phyloP scores from a whole-genome alignment of 2,797 vertebrate species.

The Hemitrygon akajei region DNA sequence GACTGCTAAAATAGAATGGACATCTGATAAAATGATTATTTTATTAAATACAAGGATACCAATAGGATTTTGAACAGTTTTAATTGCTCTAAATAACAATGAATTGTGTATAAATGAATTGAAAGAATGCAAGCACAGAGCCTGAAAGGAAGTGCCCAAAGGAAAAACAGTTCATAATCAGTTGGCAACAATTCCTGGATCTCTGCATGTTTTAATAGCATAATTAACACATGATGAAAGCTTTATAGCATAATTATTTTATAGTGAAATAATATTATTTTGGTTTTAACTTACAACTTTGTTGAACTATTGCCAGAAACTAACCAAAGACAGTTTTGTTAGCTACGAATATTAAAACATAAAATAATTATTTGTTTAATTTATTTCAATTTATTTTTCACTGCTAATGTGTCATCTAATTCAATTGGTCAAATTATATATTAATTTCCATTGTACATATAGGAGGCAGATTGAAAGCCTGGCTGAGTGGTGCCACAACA shows the following conservation, averaged over 20 bases:
- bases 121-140: background rate
- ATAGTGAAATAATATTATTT: background rate
- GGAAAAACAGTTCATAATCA: background rate
- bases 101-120: background rate
- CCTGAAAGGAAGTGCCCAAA: slow-evolving; percentile 1
- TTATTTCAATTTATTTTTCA: background rate
- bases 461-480: too few species aligned
- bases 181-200: background rate
- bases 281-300: slow-evolving; percentile 16
- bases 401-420: background rate
- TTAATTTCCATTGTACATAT: background rate
- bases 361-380: too few species aligned
- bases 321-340: slow-evolving; percentile 10
- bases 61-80: slow-evolving; percentile 15
- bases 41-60: background rate
- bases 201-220: slow-evolving; percentile 15
- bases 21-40: background rate
- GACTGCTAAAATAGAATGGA: background rate
- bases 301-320: background rate
- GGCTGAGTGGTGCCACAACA: too few species aligned
- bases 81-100: slow-evolving; percentile 15
- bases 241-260: background rate
- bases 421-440: slow-evolving; percentile 20
- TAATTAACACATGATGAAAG: background rate
- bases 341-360: background rate